A percentile compares a stretch with the other conserved stretches of the same genome.
Conservation (phyloP, 1,140 invertebrate genomes). For the Drosophila chauvacae region DNA sequence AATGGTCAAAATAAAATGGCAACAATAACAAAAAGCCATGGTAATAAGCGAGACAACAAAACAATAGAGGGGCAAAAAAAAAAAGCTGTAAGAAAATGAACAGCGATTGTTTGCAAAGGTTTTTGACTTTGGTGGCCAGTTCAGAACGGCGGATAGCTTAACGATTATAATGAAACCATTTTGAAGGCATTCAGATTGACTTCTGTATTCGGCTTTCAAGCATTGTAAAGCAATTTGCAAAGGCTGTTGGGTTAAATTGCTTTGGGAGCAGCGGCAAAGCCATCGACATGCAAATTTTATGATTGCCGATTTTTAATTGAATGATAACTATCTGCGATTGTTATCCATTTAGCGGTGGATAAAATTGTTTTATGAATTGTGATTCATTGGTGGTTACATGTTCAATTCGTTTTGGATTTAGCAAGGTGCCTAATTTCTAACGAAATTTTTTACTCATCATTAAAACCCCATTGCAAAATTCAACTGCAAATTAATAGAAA, state of each 20-base stretch:
- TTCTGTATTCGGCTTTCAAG: conserved; percentile 51
- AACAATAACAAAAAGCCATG: conserved; percentile 30
- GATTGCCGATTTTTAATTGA: conserved; percentile 16
- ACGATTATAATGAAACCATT: conserved; percentile 64
- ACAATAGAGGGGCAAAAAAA: conserved; percentile 39
- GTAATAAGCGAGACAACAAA: conserved; percentile 28
- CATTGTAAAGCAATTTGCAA: conserved; percentile 40
- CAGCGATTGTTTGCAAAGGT: conserved; percentile 50
- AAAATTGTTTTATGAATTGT: neutral
- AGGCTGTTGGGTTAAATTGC: conserved; percentile 39
- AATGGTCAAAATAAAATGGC: conserved; percentile 65
- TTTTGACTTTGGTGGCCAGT: conserved; percentile 48
- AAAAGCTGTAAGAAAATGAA: conserved; percentile 39
- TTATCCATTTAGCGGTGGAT: neutral
- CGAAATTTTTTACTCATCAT: too few relatives aligned
- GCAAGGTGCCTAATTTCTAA: too few relatives aligned
- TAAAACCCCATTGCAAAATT: too few relatives aligned
- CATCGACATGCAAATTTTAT: conserved; percentile 29
- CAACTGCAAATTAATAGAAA: neutral
- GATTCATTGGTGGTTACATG: conserved; percentile 1
- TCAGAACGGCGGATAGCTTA: conserved; percentile 46
- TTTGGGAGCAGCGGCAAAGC: conserved; percentile 18
- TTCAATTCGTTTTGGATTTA: neutral
- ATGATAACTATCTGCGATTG: conserved; percentile 10
- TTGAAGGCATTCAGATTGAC: conserved; percentile 57